Conservation (phyloP, 2,888 invertebrate species). For the Saturnia japonica region DNA sequence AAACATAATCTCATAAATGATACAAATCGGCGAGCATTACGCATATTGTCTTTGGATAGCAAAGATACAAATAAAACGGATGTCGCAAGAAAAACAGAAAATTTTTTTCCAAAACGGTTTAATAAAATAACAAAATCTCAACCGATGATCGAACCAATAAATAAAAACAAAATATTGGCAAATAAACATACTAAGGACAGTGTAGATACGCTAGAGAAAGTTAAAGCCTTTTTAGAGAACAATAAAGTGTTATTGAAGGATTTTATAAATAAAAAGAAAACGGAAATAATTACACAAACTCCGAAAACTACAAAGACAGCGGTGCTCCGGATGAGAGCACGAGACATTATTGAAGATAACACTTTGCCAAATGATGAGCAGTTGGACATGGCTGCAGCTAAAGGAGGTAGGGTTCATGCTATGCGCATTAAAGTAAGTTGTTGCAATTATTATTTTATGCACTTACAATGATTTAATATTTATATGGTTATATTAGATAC, state of each 20-base stretch:
- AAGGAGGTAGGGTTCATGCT: conserved; percentile 42
- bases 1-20: conserved; percentile 11
- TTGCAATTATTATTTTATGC: neutral
- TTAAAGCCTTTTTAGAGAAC: conserved; percentile 36
- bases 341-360: neutral
- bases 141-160: neutral
- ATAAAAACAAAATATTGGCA: neutral
- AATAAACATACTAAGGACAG: neutral
- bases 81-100: neutral
- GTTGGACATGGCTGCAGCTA: conserved; percentile 61
- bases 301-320: neutral
- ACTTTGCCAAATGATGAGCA: conserved; percentile 32
- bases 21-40: conserved; percentile 6
- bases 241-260: conserved; percentile 37
- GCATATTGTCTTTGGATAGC: neutral
- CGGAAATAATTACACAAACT: neutral
- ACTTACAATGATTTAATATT: neutral
- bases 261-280: conserved; percentile 23
- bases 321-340: conserved; percentile 10
- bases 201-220: conserved; percentile 29
- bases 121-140: neutral
- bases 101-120: neutral
- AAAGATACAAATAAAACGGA: conserved; percentile 13
- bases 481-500: neutral
- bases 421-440: conserved; percentile 45